Conservation (phyloP, 2,888 invertebrate species). For the Sipha maydis region DNA sequence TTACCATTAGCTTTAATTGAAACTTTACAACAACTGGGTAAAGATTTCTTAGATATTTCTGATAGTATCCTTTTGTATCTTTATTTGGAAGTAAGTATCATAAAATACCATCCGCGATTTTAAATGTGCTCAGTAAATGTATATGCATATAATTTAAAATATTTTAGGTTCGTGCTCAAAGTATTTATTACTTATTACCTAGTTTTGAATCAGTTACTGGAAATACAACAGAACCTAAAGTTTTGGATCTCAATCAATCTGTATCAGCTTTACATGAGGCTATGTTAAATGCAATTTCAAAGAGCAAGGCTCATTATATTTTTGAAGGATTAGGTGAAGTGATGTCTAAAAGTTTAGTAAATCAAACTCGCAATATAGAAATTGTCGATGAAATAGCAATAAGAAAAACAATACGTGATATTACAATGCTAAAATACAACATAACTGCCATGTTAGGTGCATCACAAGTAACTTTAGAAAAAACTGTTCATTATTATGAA, state of each 20-base stretch:
- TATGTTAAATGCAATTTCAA: constrained; percentile 69
- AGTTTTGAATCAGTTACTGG: constrained; percentile 68
- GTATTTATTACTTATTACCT: constrained; percentile 89
- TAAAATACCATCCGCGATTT: neutral
- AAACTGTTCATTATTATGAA: constrained; percentile 89
- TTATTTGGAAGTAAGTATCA: constrained; percentile 81
- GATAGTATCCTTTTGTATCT: constrained; percentile 90
- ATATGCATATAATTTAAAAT: neutral
- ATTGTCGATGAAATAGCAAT: constrained; percentile 74
- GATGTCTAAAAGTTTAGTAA: constrained; percentile 82
- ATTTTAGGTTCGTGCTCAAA: constrained; percentile 84
- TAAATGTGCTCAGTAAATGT: neutral
- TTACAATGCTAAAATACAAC: constrained; percentile 85
- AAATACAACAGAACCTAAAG: constrained; percentile 81
- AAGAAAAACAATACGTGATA: constrained; percentile 86
- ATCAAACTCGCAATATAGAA: constrained; percentile 81
- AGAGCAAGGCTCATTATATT: constrained; percentile 75
- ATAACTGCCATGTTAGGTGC: constrained; percentile 85
- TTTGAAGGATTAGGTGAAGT: constrained; percentile 90
- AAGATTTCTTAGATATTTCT: constrained; percentile 87
- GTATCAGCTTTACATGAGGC: constrained; percentile 82
- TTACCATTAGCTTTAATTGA: constrained; percentile 54
- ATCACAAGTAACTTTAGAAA: constrained; percentile 84
- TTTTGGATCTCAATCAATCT: constrained; percentile 81
- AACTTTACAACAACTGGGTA: constrained; percentile 70